Base-by-base conservation (phyloP, 2,113 vertebrate species). In the Hydrolagus affinis region DNA sequence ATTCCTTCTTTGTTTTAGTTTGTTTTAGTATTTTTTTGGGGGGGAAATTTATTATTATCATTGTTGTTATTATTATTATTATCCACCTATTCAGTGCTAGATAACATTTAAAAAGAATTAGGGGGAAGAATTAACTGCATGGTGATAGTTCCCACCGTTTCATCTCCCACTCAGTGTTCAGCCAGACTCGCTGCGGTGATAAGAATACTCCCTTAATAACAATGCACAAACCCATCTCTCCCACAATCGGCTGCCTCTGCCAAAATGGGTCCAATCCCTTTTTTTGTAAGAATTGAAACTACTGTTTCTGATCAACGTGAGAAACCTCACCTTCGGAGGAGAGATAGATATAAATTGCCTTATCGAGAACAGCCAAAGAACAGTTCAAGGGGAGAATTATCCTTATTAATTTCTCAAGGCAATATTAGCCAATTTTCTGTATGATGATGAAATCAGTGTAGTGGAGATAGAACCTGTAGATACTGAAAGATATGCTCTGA, bases 311-410 rank as follows among this genome's bases (percentile, higher is more conserved):
- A 83, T 83, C 78, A 66, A 83, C 60, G 7, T n/a, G 66, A 30
- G 15, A 3, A 21, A 30, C 15, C 28, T 66, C 15, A 28, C 64
- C 15, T 8, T 30, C 59, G 57, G 64, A 28, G 0, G 14, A 64
- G 28, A 30, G 78, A 28, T 28, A 68, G 78, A 83, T 83, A 83
- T 44, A 66, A 83, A 68, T 83, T n/a, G 66, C 32, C 78, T 83
- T 83, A 83, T 83, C 78, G 11, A 60, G 66, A 64, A 60, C 62
- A 32, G 62, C 19, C 77, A 6, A 83, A 83, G 78, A 83, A 32
- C 25, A 68, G 78, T 83, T 83, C 78, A 83, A 83, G 78, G 78
- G 1, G 62, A 83, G 66, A 83, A 83, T 68, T 11, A 64, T 83
- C 59, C 28, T 83, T 25, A 68, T 32, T 83, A 83, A 68, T 83